These are phyloP conservation scores for Cassiopea andromeda DNA, from an alignment of 30 jellyfish, hydroid and myxozoan species.

Conservation along the genomic window DNA sequence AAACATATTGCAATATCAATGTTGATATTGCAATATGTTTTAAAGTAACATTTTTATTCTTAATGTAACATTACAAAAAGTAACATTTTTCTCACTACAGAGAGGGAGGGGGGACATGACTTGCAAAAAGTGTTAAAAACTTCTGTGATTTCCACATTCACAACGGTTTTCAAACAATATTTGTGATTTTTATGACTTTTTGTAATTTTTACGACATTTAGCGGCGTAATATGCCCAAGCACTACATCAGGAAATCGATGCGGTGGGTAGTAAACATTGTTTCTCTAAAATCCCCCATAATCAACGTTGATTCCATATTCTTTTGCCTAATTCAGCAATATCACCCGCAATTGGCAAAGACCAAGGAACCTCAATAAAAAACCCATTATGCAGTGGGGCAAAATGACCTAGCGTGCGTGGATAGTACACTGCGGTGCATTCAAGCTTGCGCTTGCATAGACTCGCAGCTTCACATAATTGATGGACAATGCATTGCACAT, in stretches of 20 bases:
- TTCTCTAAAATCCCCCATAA: not conserved
- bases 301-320: not conserved
- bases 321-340: not conserved
- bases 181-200: no score
- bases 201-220: no score
- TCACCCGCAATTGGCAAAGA: not conserved
- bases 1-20: no score
- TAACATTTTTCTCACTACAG: no score
- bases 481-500: not conserved
- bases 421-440: constrained; percentile 22
- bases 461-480: constrained; percentile 34
- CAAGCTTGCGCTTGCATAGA: constrained; percentile 2
- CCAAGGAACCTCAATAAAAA: not conserved
- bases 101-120: no score
- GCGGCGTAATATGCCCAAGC: not conserved
- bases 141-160: no score
- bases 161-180: no score
- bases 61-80: no score
- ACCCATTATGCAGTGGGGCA: not conserved
- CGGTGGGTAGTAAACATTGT: not conserved
- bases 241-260: not conserved
- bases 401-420: constrained; percentile 1
- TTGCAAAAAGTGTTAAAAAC: no score
- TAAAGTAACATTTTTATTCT: no score
- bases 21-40: no score